Conservation (phyloP, 2,797 vertebrate species). For the Pangasius macronema region DNA sequence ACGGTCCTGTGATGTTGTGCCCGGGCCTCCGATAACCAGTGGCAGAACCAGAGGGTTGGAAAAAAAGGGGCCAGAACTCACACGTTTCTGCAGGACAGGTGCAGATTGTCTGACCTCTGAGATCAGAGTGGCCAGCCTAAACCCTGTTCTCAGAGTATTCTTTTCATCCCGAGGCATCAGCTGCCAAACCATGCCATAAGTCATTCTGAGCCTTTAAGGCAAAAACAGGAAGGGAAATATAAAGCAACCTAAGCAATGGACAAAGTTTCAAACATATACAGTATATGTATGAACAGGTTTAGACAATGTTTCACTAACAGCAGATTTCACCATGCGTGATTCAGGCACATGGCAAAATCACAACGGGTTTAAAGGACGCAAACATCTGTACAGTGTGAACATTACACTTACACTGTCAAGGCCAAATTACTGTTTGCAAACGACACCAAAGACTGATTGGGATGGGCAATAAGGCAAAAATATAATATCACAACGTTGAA, state of each 20-base stretch:
- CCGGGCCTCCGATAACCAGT: background rate
- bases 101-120: background rate
- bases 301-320: background rate
- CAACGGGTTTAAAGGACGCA: background rate
- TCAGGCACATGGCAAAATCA: background rate
- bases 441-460: background rate
- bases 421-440: background rate
- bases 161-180: background rate
- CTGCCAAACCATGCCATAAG: background rate
- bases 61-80: background rate
- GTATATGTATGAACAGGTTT: background rate
- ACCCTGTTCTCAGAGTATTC: slow-evolving; percentile 24
- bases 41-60: background rate
- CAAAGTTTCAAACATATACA: background rate
- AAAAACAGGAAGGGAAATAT: background rate
- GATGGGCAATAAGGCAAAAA: background rate
- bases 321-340: background rate
- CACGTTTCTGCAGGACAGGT: background rate
- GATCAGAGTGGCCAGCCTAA: background rate
- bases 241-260: background rate
- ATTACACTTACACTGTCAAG: too few relatives aligned
- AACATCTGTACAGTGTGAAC: background rate
- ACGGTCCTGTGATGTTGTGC: background rate
- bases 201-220: background rate
- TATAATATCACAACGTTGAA: background rate